Conservation (phyloP, 2,797 vertebrate species). For the Gadopsis bispinosus region DNA sequence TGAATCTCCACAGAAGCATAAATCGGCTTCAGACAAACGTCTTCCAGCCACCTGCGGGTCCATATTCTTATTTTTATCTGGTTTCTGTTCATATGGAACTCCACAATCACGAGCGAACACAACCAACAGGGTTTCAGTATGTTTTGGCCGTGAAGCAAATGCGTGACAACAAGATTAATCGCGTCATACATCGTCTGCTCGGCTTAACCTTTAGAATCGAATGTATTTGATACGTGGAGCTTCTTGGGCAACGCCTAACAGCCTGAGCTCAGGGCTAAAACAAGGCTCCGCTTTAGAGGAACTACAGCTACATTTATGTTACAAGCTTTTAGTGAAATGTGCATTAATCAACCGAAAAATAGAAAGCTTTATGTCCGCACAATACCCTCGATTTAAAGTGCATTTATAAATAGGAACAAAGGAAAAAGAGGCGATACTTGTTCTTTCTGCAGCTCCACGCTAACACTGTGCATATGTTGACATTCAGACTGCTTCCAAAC, state of each 20-base stretch:
- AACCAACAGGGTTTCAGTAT: neutral
- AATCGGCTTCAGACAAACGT: neutral
- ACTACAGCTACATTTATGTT: neutral
- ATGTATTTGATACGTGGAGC: neutral
- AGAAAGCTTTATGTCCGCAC: neutral
- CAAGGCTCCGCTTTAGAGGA: neutral
- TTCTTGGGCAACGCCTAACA: neutral
- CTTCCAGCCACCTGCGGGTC: neutral
- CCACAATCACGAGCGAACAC: neutral
- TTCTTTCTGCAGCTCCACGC: neutral
- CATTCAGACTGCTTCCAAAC: neutral
- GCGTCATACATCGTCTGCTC: neutral
- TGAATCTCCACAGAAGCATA: no score
- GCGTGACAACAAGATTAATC: neutral
- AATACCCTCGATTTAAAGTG: neutral
- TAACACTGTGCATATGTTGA: no score
- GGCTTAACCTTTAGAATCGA: neutral
- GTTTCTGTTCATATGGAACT: neutral
- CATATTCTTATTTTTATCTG: neutral
- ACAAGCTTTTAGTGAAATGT: slow-evolving; percentile 5
- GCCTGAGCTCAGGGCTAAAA: neutral
- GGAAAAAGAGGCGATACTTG: neutral
- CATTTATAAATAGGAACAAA: no score
- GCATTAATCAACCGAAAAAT: neutral
- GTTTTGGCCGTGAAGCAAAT: neutral